Conservation (phyloP, 2,113 vertebrate genomes). For the Paradoxurus hermaphroditus region DNA sequence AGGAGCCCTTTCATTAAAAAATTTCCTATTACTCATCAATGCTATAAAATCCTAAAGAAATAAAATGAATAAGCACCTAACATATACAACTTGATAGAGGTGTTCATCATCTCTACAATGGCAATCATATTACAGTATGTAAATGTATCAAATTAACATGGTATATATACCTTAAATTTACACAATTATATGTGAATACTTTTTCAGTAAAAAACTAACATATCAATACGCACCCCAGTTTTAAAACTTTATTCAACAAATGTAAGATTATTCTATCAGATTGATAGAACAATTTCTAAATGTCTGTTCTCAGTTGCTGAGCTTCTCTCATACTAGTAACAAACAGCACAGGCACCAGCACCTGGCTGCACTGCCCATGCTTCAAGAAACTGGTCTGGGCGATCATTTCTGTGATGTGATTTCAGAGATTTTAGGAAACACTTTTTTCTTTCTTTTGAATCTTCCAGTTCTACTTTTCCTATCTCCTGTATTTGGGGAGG, state of each 20-base stretch:
- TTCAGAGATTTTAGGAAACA: not conserved
- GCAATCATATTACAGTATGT: not conserved
- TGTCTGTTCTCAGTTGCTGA: not conserved
- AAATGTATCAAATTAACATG: not conserved
- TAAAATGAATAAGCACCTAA: not conserved
- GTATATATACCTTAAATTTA: not conserved
- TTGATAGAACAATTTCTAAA: not conserved
- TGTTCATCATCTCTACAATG: not conserved
- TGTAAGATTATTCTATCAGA: not conserved
- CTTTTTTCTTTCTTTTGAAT: not conserved
- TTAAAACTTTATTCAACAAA: not conserved
- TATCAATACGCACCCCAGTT: not conserved
- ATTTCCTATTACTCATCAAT: not conserved
- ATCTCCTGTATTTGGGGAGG: not conserved
- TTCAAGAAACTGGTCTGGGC: not conserved
- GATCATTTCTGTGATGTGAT: not conserved
- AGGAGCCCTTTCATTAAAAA: not conserved
- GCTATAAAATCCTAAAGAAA: not conserved
- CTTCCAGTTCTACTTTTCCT: not conserved
- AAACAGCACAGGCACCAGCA: not conserved
- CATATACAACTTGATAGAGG: not conserved
- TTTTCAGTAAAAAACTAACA: not conserved
- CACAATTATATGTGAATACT: not conserved
- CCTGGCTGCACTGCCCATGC: rapidly evolving
- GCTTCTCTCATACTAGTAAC: not conserved